Evolutionary conservation across 2,113 vertebrate species (phyloP).

Genomic region (Sinocyclocheilus anophthalmus): DNA sequence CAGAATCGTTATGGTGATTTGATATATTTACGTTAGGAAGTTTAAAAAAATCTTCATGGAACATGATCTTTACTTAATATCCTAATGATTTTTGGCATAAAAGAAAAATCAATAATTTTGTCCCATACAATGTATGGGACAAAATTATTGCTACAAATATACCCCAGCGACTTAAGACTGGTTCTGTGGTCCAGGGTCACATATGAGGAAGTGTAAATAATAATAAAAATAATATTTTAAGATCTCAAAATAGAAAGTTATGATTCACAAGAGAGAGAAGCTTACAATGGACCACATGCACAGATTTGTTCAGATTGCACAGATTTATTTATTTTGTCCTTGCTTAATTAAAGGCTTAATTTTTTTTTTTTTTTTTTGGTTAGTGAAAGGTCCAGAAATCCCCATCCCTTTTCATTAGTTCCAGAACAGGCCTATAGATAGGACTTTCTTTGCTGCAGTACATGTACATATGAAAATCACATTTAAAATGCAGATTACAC

Average conservation of each 20-base stretch:
- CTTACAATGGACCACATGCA: neutral
- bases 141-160: too few species aligned
- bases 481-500: conserved; percentile 39
- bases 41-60: too few species aligned
- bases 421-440: neutral
- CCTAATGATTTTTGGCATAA: too few species aligned
- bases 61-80: too few species aligned
- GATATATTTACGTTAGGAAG: too few species aligned
- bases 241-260: neutral
- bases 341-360: too few species aligned
- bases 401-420: conserved; percentile 2
- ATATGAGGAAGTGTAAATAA: neutral
- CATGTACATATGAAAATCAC: conserved; percentile 30
- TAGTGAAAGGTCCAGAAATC: neutral
- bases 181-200: too few species aligned
- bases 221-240: neutral
- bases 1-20: neutral
- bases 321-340: too few species aligned
- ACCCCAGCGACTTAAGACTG: too few species aligned
- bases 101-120: too few species aligned
- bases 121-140: too few species aligned
- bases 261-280: neutral
- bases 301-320: too few species aligned
- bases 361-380: neutral
- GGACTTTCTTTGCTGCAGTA: neutral